Evolutionary conservation across 1,140 invertebrate species (phyloP), one percentile per base, ranked within the genome.

Genomic region (Bombus picipes): DNA sequence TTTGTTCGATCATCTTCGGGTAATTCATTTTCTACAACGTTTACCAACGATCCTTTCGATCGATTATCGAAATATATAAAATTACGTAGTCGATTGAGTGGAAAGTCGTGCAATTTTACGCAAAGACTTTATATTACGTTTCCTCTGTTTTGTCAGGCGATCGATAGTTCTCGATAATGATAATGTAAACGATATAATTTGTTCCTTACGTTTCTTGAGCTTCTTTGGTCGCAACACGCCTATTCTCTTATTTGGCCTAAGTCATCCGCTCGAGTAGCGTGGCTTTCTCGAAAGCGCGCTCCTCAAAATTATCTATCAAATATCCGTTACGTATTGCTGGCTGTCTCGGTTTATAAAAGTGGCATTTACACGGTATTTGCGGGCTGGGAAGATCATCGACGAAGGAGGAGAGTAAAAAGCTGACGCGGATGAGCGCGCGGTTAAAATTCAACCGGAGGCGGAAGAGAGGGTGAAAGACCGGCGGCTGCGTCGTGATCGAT

Each of bases 401-500:
- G 72, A 28, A 18, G 9, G 0, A 73, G 10, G 37, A 43, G 34
- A 71, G 66, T 4, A 70, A 57, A 81, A 73, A 62, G 70, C 68
- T 9, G 32, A 37, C 66, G 62, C 81, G 75, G 75, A 77, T 41
- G 47, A 77, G 41, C 75, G 75, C 57, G 37, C 25, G 82, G 77
- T 75, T 82, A 91, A 92, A 92, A 94, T 93, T 93, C 86, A 85
- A 88, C 88, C 86, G 90, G 89, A 93, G 92, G 87, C 90, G 92
- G 37, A 92, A 82, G 86, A 90, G 92, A 83, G 82, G 82, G 82
- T 83, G 75, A 83, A 70, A 57, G 74, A 94, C 91, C 92, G 92
- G 92, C 92, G 92, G 92, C 90, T 93, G 94, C 93, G 92, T 94
- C 91, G 88, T 94, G 94, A 95, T 95, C 92, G 94, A 95, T 95